Evolutionary conservation across 1,140 invertebrate species (phyloP).

Genomic region (Microplitis demolitor): DNA sequence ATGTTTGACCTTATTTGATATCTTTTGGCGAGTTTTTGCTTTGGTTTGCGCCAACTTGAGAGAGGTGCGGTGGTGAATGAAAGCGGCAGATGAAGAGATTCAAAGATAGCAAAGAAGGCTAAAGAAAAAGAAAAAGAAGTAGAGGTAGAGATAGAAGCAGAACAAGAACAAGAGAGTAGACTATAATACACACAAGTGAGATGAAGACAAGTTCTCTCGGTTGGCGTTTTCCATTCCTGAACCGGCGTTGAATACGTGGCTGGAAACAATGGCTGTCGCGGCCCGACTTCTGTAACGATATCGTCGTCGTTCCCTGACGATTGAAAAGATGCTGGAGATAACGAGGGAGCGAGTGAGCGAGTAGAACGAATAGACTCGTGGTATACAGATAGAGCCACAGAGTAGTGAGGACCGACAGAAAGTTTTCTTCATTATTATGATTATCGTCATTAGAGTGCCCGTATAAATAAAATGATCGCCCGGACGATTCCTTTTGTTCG

Average conservation of each 20-base stretch:
- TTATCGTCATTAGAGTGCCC: constrained; percentile 47
- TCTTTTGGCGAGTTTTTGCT: neutral
- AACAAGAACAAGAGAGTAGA: neutral
- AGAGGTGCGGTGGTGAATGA: constrained; percentile 7
- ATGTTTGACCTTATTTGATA: constrained; percentile 27
- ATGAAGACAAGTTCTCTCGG: neutral
- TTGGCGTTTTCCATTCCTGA: constrained; percentile 26
- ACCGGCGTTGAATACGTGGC: constrained; percentile 32
- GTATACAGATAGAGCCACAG: constrained; percentile 33
- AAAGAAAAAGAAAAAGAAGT: neutral
- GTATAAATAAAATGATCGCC: constrained; percentile 48
- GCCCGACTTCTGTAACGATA: constrained; percentile 44
- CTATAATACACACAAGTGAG: neutral
- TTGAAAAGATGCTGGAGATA: constrained; percentile 41
- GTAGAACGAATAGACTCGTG: neutral
- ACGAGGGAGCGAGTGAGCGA: constrained; percentile 21
- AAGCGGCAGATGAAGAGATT: constrained; percentile 34
- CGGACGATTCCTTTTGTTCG: constrained; percentile 35
- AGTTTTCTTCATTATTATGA: constrained; percentile 43
- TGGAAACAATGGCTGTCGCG: constrained; percentile 42
- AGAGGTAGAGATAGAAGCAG: neutral
- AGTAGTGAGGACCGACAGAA: constrained; percentile 34
- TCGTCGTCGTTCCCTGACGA: constrained; percentile 38
- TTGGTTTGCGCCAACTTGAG: neutral
- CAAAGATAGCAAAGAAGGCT: constrained; percentile 36